Evolutionary conservation across 2,888 invertebrate species (phyloP).

Genomic region (Agriopis leucophaearia): DNA sequence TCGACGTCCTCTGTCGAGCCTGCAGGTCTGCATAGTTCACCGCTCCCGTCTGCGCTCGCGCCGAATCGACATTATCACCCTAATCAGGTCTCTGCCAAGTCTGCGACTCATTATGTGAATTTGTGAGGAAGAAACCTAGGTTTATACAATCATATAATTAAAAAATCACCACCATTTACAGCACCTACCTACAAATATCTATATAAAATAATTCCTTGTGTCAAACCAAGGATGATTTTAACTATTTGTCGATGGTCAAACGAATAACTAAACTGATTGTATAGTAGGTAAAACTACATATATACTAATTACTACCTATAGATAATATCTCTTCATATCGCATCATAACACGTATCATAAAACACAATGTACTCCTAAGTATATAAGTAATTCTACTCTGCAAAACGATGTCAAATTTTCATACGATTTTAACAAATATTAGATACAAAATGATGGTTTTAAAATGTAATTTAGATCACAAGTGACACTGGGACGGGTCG

Average conservation of each 20-base stretch:
- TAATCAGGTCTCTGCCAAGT: slow-evolving; percentile 23
- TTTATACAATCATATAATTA: not conserved
- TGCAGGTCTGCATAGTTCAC: slow-evolving; percentile 49
- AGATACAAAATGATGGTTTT: not conserved
- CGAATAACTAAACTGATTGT: no score
- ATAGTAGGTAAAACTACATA: no score
- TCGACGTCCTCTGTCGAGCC: slow-evolving; percentile 40
- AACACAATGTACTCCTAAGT: no score
- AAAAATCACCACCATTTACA: no score
- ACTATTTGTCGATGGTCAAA: no score
- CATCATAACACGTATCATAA: no score
- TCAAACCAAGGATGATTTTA: no score
- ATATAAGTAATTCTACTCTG: not conserved
- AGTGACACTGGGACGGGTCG: not conserved
- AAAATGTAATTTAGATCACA: not conserved
- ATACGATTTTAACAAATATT: not conserved
- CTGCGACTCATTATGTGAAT: slow-evolving; percentile 4
- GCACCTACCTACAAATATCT: no score
- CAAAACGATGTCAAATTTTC: not conserved
- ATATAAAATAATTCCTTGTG: no score
- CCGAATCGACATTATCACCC: slow-evolving; percentile 29
- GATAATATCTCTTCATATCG: no score
- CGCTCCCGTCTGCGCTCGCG: slow-evolving; percentile 33
- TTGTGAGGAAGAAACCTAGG: no score
- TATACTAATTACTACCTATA: no score